phyloP scores from a whole-genome alignment of 2,113 vertebrate species.

The Chionodraco myersi region DNA sequence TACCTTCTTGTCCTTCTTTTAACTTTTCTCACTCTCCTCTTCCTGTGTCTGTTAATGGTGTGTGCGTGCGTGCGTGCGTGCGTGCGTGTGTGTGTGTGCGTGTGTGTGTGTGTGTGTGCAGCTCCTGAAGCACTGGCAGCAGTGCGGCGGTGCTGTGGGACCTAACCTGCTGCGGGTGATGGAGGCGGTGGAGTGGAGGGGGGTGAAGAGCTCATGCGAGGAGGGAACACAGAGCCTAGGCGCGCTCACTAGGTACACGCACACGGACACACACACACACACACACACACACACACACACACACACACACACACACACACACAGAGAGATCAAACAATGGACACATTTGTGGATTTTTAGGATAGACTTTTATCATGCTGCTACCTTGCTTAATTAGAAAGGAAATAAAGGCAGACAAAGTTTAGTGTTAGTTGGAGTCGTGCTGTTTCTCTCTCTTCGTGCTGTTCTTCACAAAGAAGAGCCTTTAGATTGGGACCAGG shows the following conservation, averaged over 20 bases:
- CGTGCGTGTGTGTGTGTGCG: too few species aligned
- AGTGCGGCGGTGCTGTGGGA: constrained; percentile 78
- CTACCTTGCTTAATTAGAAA: neutral
- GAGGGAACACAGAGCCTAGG: constrained; percentile 81
- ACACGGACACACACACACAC: neutral
- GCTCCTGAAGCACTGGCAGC: constrained; percentile 85
- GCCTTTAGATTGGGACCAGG: neutral
- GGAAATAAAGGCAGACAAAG: constrained; percentile 14
- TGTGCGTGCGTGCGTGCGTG: too few species aligned
- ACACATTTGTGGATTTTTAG: neutral
- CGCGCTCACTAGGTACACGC: constrained; percentile 86
- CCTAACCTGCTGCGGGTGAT: constrained; percentile 86
- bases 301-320: constrained; percentile 52
- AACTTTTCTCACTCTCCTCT: too few species aligned
- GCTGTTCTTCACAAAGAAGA: neutral
- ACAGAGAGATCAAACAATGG: constrained; percentile 55
- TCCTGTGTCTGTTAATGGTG: too few species aligned
- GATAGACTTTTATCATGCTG: neutral
- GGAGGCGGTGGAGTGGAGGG: constrained; percentile 79
- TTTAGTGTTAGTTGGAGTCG: neutral
- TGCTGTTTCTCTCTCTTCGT: neutral
- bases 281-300: constrained; percentile 19
- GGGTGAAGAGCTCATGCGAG: constrained; percentile 83
- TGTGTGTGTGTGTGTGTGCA: constrained; percentile 53
- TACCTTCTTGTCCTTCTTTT: too few species aligned